A percentile compares a stretch with the other conserved stretches of the same genome.
phyloP scores from a whole-genome alignment of 2,113 vertebrate genomes.

The Daboia siamensis region DNA sequence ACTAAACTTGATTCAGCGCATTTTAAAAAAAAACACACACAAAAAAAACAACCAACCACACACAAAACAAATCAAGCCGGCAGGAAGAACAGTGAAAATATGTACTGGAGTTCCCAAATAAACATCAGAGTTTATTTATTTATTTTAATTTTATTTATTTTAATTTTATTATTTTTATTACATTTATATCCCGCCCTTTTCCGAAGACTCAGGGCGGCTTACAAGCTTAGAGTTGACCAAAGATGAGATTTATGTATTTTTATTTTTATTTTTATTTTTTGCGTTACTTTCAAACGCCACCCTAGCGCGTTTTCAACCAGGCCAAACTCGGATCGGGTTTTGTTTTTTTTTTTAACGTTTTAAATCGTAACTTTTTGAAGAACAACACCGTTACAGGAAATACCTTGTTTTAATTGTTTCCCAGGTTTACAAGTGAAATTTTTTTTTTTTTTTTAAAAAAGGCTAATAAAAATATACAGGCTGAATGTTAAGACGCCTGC shows the following conservation, averaged over 20 bases:
- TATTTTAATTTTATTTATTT: no score
- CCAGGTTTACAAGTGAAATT: not conserved
- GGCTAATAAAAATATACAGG: not conserved
- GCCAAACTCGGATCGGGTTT: not conserved
- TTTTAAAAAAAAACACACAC: not conserved
- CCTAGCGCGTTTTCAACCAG: not conserved
- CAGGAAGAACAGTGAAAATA: not conserved
- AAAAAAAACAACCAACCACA: no score
- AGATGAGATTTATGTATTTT: no score
- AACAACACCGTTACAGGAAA: not conserved
- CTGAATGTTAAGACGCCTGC: not conserved
- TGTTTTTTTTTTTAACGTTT: not conserved
- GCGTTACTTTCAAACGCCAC: no score
- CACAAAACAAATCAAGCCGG: not conserved
- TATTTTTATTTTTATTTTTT: no score
- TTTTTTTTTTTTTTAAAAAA: not conserved
- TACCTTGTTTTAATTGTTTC: not conserved
- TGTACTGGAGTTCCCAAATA: not conserved
- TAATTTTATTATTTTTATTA: no score
- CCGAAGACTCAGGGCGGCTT: no score
- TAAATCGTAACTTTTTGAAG: not conserved
- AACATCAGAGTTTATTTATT: not conserved
- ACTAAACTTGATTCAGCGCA: not conserved
- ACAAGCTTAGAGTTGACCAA: not conserved
- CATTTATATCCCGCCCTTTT: no score